phyloP scores from a whole-genome alignment of 2,113 vertebrate species.

The Phasianus colchicus region DNA sequence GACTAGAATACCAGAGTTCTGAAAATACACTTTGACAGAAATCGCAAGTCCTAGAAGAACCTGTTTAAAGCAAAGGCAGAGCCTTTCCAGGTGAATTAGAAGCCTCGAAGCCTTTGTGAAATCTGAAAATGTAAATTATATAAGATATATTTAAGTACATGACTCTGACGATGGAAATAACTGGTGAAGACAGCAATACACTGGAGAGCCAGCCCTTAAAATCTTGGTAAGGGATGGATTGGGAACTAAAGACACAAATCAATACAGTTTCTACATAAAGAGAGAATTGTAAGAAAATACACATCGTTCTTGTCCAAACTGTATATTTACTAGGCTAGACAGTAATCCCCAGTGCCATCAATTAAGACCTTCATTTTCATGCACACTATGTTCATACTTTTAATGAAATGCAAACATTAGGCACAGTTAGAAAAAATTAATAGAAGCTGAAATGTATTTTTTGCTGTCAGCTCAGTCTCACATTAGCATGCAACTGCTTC shows the following conservation, averaged over 20 bases:
- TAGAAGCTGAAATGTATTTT: not conserved
- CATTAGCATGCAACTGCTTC: not conserved
- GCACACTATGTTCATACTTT: not conserved
- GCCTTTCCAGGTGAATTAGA: not conserved
- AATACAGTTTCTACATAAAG: not conserved
- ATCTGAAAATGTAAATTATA: constrained; percentile 2
- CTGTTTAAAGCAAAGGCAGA: not conserved
- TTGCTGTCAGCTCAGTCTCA: not conserved
- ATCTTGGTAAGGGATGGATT: not conserved
- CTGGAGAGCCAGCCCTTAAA: not conserved
- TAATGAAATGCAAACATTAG: not conserved
- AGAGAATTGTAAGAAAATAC: not conserved
- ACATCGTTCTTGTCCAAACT: not conserved
- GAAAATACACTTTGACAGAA: not conserved
- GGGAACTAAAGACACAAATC: constrained; percentile 7
- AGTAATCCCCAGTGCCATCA: not conserved
- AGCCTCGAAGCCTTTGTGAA: not conserved
- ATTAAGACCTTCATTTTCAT: not conserved
- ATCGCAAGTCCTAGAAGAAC: not conserved
- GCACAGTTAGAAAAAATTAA: not conserved
- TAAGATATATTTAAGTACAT: not conserved
- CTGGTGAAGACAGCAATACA: constrained; percentile 7
- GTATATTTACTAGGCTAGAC: not conserved
- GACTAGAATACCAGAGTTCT: not conserved
- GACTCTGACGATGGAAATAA: constrained; percentile 6